Conservation (phyloP, 2,113 vertebrate species). For the Dipodomys stephensi region DNA sequence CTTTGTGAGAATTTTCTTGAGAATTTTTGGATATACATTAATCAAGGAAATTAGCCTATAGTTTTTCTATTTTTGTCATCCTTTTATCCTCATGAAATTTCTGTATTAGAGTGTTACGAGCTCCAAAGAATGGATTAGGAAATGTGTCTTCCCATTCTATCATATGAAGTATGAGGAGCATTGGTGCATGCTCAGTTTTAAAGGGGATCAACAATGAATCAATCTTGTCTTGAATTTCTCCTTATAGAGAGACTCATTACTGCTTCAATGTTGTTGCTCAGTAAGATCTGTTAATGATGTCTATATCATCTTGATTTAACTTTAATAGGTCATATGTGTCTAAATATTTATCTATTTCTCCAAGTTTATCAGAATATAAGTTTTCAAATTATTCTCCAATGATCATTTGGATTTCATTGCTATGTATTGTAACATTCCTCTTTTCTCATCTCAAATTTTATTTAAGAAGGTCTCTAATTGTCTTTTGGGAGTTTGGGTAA, state of each 20-base stretch:
- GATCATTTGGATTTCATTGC: background rate
- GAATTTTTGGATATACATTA: background rate
- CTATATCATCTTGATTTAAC: background rate
- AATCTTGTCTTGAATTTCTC: background rate
- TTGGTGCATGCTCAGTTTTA: background rate
- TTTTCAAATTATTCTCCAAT: background rate
- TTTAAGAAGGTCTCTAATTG: background rate
- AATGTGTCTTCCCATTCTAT: background rate
- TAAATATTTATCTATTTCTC: background rate
- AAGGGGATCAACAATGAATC: background rate
- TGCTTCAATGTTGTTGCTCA: background rate
- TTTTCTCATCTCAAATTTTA: background rate
- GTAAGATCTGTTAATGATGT: background rate
- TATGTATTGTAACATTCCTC: background rate
- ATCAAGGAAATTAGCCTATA: background rate
- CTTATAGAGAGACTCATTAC: background rate
- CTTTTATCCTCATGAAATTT: background rate
- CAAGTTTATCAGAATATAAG: background rate
- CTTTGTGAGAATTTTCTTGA: background rate
- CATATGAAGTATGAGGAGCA: background rate
- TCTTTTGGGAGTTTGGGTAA: background rate
- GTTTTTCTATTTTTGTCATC: background rate
- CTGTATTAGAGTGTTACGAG: background rate
- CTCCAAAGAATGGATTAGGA: background rate
- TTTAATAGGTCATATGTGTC: background rate